Evolutionary conservation across 2,113 vertebrate species (phyloP).

Genomic region (Phaethon lepturus): DNA sequence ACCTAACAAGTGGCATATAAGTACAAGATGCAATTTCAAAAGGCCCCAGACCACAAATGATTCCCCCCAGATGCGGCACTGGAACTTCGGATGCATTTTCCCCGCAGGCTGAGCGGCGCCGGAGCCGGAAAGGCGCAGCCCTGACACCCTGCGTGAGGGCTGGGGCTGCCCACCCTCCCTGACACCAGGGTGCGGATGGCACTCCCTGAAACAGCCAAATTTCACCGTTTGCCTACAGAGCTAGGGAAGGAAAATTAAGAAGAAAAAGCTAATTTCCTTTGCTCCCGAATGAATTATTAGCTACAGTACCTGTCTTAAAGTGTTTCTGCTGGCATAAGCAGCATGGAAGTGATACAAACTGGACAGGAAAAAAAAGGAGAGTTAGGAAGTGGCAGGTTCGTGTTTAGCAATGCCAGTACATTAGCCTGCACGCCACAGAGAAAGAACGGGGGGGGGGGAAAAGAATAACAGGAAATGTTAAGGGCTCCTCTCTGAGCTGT

Average conservation of each 20-base stretch:
- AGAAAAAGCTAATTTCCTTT: background rate
- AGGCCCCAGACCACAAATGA: background rate
- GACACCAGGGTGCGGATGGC: fast-evolving
- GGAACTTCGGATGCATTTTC: fast-evolving
- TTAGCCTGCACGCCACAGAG: background rate
- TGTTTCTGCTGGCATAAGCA: background rate
- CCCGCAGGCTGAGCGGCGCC: fast-evolving
- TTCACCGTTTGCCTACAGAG: background rate
- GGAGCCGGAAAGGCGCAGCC: fast-evolving
- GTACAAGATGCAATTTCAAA: background rate
- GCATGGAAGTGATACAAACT: background rate
- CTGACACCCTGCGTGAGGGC: fast-evolving
- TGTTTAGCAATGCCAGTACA: background rate
- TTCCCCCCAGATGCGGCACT: background rate
- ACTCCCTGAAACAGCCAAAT: background rate
- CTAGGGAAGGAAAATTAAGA: background rate
- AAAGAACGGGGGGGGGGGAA: fast-evolving
- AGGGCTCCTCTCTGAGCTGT: background rate
- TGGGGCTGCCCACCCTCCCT: background rate
- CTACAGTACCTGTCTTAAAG: background rate
- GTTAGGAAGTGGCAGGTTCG: background rate
- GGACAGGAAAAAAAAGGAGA: background rate
- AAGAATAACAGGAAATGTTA: background rate
- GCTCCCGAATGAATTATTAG: background rate
- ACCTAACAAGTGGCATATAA: background rate